Evolutionary conservation across 1,140 invertebrate genomes (phyloP), one percentile per base, ranked within the genome.

Genomic region (Philopotamus ludificatus): DNA sequence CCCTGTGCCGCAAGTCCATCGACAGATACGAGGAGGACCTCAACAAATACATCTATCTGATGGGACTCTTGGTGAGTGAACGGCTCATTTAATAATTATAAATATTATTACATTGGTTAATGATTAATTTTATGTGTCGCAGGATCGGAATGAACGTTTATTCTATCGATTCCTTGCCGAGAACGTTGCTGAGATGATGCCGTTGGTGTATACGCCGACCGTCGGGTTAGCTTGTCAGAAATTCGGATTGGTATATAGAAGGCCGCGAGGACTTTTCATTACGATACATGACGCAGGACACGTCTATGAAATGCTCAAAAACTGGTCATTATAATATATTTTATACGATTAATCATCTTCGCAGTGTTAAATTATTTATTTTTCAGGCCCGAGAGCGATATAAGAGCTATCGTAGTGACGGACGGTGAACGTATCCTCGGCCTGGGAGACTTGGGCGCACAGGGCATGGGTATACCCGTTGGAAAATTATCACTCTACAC

Each of bases 201-300:
- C 89, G 0, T 87, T 96, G 50, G 93, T 97, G 1, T 97, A 98
- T 75, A 96, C 93, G 0, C 94, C 95, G 0, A 96, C 93, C 0
- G 94, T 96, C 0, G 93, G 95, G 12, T 81, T 93, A 20, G 95
- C 95, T 1, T 99, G 96, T 81, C 94, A 97, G 78, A 93, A 96
- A 74, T 98, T 93, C 77, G 96, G 96, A n/a, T 81, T 94, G 15
- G 89, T 97, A 55, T 98, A 93, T 77, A 85, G 93, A 26, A 83
- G 94, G 73, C 94, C 96, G 0, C 86, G 92, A 47, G 96, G 96
- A 9, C 81, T 99, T n/a, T 99, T 94, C 73, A 91, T 99, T 69
- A 95, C 94, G 16, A 97, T 99, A 51, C 89, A 99, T 75, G 97
- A 99, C 75, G 90, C 90, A 71, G 95, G 94, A 4, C 92, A 98